phyloP scores from a whole-genome alignment of 64 coral and sea anemone genomes.

The Pocillopora verrucosa region DNA sequence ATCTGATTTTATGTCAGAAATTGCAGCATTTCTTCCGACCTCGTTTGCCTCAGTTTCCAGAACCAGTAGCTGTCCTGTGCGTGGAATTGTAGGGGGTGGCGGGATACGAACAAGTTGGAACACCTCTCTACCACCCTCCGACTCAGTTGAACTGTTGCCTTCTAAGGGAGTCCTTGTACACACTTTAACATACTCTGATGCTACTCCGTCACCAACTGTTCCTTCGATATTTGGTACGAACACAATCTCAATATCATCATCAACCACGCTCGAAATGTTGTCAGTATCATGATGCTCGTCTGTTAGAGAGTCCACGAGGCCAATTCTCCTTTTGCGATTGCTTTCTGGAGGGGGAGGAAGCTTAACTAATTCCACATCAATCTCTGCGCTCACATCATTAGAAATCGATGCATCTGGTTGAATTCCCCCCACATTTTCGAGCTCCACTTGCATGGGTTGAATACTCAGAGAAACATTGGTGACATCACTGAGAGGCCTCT shows the following conservation, averaged over 20 bases:
- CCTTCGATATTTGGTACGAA: neutral
- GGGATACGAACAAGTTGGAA: slow-evolving; percentile 35
- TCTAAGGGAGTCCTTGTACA: neutral
- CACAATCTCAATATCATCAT: neutral
- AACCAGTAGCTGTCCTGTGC: slow-evolving; percentile 17
- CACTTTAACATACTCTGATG: neutral
- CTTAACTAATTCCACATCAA: slow-evolving; percentile 10
- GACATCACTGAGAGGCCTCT: neutral
- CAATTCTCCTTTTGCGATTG: neutral
- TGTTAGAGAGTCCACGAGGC: neutral
- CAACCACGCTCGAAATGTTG: neutral
- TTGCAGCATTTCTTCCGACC: neutral
- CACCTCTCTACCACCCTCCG: neutral
- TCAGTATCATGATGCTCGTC: neutral
- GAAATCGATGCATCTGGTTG: neutral
- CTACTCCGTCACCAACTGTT: neutral
- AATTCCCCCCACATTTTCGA: neutral
- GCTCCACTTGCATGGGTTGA: neutral
- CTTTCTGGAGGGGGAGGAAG: slow-evolving; percentile 29
- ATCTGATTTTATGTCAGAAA: slow-evolving; percentile 6
- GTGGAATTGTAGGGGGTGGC: slow-evolving; percentile 2
- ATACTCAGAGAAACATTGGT: neutral
- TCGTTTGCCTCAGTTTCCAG: neutral
- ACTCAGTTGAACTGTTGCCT: neutral
- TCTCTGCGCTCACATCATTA: neutral